Conservation (phyloP, 2,113 vertebrate genomes). For the Phainopepla nitens region DNA sequence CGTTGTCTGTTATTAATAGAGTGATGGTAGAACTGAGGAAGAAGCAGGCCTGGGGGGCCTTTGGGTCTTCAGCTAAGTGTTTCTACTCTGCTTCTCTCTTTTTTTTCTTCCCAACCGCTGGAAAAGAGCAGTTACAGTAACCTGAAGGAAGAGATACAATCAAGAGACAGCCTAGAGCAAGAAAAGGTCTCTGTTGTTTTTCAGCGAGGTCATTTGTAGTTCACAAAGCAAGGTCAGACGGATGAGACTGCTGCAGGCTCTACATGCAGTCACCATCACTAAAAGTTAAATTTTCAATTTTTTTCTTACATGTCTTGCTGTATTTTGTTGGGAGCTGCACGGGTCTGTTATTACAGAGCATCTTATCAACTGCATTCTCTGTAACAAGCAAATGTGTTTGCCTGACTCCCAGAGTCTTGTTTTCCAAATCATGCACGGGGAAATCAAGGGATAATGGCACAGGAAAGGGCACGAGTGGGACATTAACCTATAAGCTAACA, state of each 20-base stretch:
- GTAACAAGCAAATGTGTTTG: neutral
- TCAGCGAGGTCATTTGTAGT: constrained; percentile 61
- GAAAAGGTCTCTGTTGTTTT: constrained; percentile 61
- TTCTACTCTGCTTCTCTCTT: constrained; percentile 46
- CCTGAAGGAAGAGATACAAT: constrained; percentile 63
- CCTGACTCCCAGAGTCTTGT: neutral
- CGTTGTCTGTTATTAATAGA: constrained; percentile 68
- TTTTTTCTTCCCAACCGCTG: constrained; percentile 33
- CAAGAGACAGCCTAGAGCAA: constrained; percentile 63
- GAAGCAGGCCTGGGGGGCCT: constrained; percentile 51
- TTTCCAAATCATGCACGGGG: neutral
- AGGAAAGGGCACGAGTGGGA: neutral
- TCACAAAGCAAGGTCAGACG: constrained; percentile 64
- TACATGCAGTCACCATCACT: constrained; percentile 63
- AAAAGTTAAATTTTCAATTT: constrained; percentile 64
- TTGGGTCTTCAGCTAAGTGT: constrained; percentile 71
- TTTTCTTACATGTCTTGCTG: neutral
- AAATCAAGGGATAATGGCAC: neutral
- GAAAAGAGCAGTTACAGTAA: constrained; percentile 69
- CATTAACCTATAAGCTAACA: neutral
- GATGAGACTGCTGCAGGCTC: constrained; percentile 56
- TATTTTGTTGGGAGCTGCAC: neutral
- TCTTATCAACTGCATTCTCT: neutral
- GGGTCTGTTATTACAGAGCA: neutral
- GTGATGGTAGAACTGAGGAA: constrained; percentile 63